These are phyloP conservation scores for Acanthurus leucopareius DNA, from an alignment of 2,797 vertebrate genomes.

Conservation along the genomic window DNA sequence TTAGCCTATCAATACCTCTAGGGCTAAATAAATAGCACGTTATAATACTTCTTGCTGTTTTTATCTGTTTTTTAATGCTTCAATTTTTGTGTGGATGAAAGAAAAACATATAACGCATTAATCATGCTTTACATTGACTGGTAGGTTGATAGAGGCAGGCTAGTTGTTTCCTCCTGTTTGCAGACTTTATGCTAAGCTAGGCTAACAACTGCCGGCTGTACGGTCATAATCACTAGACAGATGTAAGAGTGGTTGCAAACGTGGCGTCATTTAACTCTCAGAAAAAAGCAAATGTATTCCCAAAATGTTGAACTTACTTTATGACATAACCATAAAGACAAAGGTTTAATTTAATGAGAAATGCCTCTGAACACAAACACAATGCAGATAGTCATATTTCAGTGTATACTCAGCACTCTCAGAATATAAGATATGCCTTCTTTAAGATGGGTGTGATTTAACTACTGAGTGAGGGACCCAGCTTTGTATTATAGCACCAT, in stretches of 20 bases:
- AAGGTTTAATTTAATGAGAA: constrained; percentile 34
- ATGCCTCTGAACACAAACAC: constrained; percentile 56
- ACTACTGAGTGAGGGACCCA: constrained; percentile 96
- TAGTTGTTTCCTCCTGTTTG: constrained; percentile 4
- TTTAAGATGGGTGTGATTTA: constrained; percentile 89
- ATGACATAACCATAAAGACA: constrained; percentile 14
- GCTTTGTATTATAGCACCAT: constrained; percentile 87
- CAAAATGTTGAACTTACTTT: constrained; percentile 7
- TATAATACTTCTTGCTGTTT: no score
- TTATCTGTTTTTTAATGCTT: neutral
- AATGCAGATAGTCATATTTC: constrained; percentile 55
- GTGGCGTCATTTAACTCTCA: neutral
- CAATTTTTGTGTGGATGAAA: neutral
- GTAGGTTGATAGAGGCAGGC: neutral
- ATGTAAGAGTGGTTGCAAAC: neutral
- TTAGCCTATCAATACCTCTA: no score
- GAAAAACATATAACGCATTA: neutral
- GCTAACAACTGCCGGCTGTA: constrained; percentile 12
- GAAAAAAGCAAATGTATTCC: constrained; percentile 23
- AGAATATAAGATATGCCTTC: constrained; percentile 71
- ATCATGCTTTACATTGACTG: no score
- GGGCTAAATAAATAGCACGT: no score
- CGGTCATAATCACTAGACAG: neutral
- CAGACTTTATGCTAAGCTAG: constrained; percentile 8
- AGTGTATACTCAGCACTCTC: constrained; percentile 65